Evolutionary conservation across 2,888 invertebrate genomes (phyloP).

Genomic region (Omphaloscelis lunosa): DNA sequence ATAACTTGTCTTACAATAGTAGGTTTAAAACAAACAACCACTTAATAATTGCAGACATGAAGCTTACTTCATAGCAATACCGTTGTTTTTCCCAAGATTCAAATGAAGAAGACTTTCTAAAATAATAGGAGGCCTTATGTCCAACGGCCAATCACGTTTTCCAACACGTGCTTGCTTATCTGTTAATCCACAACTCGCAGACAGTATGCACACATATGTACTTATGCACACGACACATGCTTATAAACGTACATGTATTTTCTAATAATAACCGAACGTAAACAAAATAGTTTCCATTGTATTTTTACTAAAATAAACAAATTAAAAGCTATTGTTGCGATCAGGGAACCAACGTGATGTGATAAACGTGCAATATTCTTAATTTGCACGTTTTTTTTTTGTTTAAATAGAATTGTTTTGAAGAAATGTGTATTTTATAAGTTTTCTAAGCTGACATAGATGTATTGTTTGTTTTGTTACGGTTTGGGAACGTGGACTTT

Average conservation of each 20-base stretch:
- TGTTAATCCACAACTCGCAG: constrained; percentile 36
- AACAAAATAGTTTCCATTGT: neutral
- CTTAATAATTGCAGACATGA: neutral
- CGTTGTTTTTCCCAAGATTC: constrained; percentile 26
- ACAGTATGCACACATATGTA: constrained; percentile 21
- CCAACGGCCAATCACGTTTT: constrained; percentile 26
- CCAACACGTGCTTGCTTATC: constrained; percentile 46
- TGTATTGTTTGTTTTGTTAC: constrained; percentile 13
- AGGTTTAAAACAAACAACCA: neutral
- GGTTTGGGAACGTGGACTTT: constrained; percentile 18
- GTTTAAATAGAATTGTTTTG: neutral
- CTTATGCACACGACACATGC: constrained; percentile 5
- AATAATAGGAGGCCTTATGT: constrained; percentile 37
- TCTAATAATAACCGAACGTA: constrained; percentile 6
- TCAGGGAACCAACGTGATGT: constrained; percentile 32
- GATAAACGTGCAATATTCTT: constrained; percentile 46
- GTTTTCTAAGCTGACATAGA: constrained; percentile 14
- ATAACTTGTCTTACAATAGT: neutral
- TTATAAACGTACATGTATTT: constrained; percentile 6
- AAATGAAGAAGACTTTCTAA: constrained; percentile 40
- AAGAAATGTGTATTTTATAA: constrained; percentile 21
- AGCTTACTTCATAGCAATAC: neutral
- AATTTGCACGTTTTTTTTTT: constrained; percentile 39
- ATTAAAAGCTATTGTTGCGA: neutral
- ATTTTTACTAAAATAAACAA: constrained; percentile 18